Base-by-base conservation (phyloP, 1,140 invertebrate species). In the Drosophila elegans region DNA sequence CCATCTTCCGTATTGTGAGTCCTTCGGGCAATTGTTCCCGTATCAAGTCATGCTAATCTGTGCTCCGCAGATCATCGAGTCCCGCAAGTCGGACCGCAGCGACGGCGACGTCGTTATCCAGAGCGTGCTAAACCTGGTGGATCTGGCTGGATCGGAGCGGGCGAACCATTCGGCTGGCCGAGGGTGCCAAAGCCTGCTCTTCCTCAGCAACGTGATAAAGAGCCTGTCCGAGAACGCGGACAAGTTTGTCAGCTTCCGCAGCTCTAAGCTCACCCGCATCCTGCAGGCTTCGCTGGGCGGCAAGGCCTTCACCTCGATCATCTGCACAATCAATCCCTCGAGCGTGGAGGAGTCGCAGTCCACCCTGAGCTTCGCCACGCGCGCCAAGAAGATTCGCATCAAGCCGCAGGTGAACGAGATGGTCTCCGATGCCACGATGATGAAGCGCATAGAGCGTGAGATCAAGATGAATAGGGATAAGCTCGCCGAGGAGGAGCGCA, bases 281-380 rank as follows among this genome's bases (percentile, higher is more conserved):
- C 91, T 98, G 3, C 95, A 97, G 89, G 94, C 95, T 56, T 97
- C 1, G 0, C 92, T 98, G 4, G 96, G 97, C 38, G 97, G 97
- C 0, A 98, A 98, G 93, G 95, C 97, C 0, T 95, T 96, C 85
- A 98, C 97, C 0, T 94, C 95, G n/a, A 96, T 98, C 52, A 97
- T 98, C 39, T 97, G 96, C 74, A 95, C 96, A 0, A 94, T 97
- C 3, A 97, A 96, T 0, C 95, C 96, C 0, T 95, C 95, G 0
- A 93, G 94, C 12, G 60, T 95, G 4, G 96, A 97, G 12, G 96
- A 97, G 92, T 97, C 96, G 1, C 92, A 94, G 12, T 96, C 95
- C 2, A 97, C 97, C 1, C 92, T 97, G 39, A 94, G 94, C 74
- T 96, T 96, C 78, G 95, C 95, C 4, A 94, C 93, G 54, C 92